These are phyloP conservation scores for Zeus faber DNA, from an alignment of 2,113 vertebrate species.

Conservation along the genomic window DNA sequence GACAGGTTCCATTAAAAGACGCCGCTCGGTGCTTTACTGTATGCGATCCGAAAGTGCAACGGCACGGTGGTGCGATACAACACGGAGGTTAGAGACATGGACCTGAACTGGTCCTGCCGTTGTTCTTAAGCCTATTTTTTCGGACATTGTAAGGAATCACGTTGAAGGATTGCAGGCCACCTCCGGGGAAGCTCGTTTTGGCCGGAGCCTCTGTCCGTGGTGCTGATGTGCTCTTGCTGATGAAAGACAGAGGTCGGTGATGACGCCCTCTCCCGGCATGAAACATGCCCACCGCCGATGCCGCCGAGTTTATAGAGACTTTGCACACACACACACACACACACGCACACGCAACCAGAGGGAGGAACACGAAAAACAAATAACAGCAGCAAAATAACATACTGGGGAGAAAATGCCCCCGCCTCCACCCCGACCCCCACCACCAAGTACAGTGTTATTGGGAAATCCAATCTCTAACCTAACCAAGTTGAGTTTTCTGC, in stretches of 20 bases:
- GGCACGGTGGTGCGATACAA: too few relatives aligned
- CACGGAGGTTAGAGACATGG: too few relatives aligned
- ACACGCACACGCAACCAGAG: background rate
- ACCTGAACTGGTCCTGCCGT: too few relatives aligned
- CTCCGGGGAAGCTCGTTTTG: too few relatives aligned
- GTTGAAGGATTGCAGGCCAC: too few relatives aligned
- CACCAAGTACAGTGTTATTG: slow-evolving; percentile 36
- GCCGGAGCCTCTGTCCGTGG: too few relatives aligned
- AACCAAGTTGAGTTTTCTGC: slow-evolving; percentile 72
- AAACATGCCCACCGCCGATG: too few relatives aligned
- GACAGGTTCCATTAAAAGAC: slow-evolving; percentile 2
- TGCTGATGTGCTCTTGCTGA: slow-evolving; percentile 23
- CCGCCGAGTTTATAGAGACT: background rate
- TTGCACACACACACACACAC: background rate
- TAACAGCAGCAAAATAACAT: slow-evolving; percentile 43
- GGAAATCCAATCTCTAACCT: slow-evolving; percentile 69
- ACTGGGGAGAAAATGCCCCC: slow-evolving; percentile 14
- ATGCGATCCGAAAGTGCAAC: too few relatives aligned
- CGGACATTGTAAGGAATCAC: too few relatives aligned
- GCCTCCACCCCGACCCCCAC: slow-evolving; percentile 7
- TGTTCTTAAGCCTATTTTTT: too few relatives aligned
- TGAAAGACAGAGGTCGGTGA: slow-evolving; percentile 17
- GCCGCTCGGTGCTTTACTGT: too few relatives aligned
- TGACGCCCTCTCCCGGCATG: too few relatives aligned
- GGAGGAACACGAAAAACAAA: background rate